Evolutionary conservation across 2,888 invertebrate genomes (phyloP), one percentile per base, ranked within the genome.

Genomic region (Arrhopalites spinosus): DNA sequence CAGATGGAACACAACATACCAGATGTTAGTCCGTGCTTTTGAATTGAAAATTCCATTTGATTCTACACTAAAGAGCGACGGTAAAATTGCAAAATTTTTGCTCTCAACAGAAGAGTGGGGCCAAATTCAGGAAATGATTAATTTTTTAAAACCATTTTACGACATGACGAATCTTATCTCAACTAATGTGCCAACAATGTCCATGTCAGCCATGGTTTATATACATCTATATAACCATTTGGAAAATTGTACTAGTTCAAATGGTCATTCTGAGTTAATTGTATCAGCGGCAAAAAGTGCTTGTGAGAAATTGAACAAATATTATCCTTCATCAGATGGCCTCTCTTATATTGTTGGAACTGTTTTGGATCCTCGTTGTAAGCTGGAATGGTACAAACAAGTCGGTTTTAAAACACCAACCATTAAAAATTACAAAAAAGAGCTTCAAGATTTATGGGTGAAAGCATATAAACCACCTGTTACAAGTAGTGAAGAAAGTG

Each of bases 301-400:
- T 2, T 17, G 17, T 2, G 29, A 63, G 3, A 63, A 63, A 17
- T 15, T 63, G 15, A 29, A 63, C 13, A 29, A 63, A 29, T 63
- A 63, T 29, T 63, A 63, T 63, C 63, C 29, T 17, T 29, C 27
- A 29, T 17, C 63, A 1, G 63, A 63, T 29, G 63, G 63, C 15
- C 3, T 63, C 8, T 13, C 25, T 8, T 63, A 63, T 63, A 29
- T 63, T 27, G 1, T 63, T 29, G 29, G 63, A 17, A 63, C 61
- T 20, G 71, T 59, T 17, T n/a, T 70, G 8, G 70, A 70, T 23
- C 70, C 70, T 3, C 13, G 70, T 27, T 70, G 70, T n/a, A 70
- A 70, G 53, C 29, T 70, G 1, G 56, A 56, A 8, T 70, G 70
- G 70, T 59, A 56, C n/a, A 61, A 72, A 45, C 11, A 3, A 2